phyloP scores from a whole-genome alignment of 2,797 vertebrate species.

The Vespertilio murinus region DNA sequence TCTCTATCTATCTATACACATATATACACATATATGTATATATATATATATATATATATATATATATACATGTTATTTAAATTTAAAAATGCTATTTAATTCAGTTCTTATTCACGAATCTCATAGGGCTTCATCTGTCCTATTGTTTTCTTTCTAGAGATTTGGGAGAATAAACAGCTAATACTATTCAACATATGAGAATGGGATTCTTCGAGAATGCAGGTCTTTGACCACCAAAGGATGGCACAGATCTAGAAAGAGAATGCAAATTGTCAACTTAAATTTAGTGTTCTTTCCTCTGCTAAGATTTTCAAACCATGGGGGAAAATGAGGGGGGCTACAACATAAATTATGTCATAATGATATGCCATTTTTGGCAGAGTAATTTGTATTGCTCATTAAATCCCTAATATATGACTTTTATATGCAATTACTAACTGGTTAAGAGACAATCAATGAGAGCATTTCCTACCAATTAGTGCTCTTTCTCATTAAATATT shows the following conservation, averaged over 20 bases:
- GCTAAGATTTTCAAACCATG: background rate
- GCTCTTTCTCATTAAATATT: constrained; percentile 60
- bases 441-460: constrained; percentile 54
- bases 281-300: background rate
- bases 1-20: background rate
- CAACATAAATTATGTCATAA: constrained; percentile 42
- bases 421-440: constrained; percentile 50
- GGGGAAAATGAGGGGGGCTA: background rate
- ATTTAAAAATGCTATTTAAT: background rate
- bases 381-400: constrained; percentile 49
- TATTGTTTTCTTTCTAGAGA: background rate
- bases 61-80: background rate
- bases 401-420: constrained; percentile 56
- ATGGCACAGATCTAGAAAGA: background rate
- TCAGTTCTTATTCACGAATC: background rate
- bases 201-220: background rate
- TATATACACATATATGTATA: background rate
- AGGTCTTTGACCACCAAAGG: background rate
- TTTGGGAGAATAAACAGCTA: background rate
- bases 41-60: background rate
- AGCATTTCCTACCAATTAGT: constrained; percentile 53
- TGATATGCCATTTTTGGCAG: constrained; percentile 20
- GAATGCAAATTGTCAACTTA: background rate
- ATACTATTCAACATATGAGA: background rate
- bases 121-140: background rate